These are phyloP conservation scores for Cepaea nemoralis DNA, from an alignment of 1,140 invertebrate species.

Conservation along the genomic window DNA sequence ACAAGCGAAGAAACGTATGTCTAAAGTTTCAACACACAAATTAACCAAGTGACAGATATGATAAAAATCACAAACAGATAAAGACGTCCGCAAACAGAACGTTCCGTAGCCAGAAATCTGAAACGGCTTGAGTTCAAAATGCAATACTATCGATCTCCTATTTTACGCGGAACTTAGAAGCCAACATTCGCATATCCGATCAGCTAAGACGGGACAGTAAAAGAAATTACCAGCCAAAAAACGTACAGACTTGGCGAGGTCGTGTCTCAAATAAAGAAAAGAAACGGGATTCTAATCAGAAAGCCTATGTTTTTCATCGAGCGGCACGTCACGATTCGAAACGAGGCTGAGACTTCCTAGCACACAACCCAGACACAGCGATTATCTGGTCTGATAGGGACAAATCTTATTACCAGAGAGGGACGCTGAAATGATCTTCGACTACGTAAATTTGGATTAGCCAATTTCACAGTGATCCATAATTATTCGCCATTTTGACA, in stretches of 20 bases:
- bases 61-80: not conserved
- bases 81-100: not conserved
- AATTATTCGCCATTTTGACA: not conserved
- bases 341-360: not conserved
- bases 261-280: not conserved
- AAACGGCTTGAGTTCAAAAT: not conserved
- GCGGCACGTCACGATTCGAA: not conserved
- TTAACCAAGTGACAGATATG: not conserved
- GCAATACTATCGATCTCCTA: not conserved
- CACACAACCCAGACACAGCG: not conserved
- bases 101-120: not conserved
- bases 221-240: not conserved
- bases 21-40: not conserved
- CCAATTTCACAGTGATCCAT: not conserved
- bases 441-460: not conserved
- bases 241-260: not conserved
- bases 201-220: not conserved
- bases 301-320: conserved; percentile 7
- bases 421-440: not conserved
- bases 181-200: conserved; percentile 7
- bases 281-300: conserved; percentile 1
- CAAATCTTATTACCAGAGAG: not conserved
- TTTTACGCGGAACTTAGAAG: not conserved
- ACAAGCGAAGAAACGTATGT: too few species aligned
- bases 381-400: not conserved